phyloP scores from a whole-genome alignment of 2,888 invertebrate species.

The Dryomyza anilis region DNA sequence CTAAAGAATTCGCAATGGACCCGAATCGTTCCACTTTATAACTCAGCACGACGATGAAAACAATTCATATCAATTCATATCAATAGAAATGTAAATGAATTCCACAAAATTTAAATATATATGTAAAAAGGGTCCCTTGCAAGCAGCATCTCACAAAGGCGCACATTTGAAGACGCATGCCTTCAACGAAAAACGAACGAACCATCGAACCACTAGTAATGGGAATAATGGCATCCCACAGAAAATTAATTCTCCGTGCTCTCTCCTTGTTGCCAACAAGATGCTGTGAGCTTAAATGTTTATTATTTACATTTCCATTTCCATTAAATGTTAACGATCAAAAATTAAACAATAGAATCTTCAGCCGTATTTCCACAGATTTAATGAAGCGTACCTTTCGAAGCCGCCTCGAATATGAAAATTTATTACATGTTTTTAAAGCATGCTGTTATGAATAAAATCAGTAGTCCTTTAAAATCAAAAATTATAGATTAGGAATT shows the following conservation, averaged over 20 bases:
- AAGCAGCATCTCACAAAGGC: background rate
- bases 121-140: background rate
- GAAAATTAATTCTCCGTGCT: slow-evolving; percentile 15
- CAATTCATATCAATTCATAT: slow-evolving; percentile 52
- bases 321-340: background rate
- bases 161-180: background rate
- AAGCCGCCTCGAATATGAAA: too few species aligned
- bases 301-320: slow-evolving; percentile 9
- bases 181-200: background rate
- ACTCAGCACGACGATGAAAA: slow-evolving; percentile 31
- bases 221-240: background rate
- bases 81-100: slow-evolving; percentile 57
- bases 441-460: too few species aligned
- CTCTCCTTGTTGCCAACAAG: background rate
- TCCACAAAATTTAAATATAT: slow-evolving; percentile 42
- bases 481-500: too few species aligned
- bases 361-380: background rate
- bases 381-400: too few species aligned
- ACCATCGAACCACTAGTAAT: background rate
- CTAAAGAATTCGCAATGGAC: background rate
- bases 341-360: background rate
- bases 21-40: slow-evolving; percentile 19
- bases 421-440: too few species aligned
- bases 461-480: too few species aligned
- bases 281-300: slow-evolving; percentile 12